phyloP scores from a whole-genome alignment of 2,888 invertebrate species.

The Belgica antarctica region DNA sequence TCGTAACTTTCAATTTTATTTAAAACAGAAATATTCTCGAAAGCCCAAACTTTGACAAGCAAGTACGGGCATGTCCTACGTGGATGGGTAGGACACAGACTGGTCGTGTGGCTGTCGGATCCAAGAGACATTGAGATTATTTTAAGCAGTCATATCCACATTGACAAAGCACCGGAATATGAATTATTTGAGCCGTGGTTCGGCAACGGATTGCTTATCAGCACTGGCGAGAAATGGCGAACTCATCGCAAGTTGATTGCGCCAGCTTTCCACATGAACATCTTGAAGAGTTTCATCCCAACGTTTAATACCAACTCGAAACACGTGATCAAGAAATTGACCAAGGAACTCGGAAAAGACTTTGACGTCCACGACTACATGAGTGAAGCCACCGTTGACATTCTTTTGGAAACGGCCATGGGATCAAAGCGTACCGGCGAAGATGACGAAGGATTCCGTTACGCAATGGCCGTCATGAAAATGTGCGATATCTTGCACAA shows the following conservation, averaged over 20 bases:
- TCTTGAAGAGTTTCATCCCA: slow-evolving; percentile 74
- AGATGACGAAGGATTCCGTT: slow-evolving; percentile 69
- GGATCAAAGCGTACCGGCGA: slow-evolving; percentile 73
- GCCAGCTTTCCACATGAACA: slow-evolving; percentile 80
- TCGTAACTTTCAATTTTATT: background rate
- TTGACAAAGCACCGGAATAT: slow-evolving; percentile 72
- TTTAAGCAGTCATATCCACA: slow-evolving; percentile 70
- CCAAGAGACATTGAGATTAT: slow-evolving; percentile 72
- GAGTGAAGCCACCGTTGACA: slow-evolving; percentile 77
- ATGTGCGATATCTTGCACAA: slow-evolving; percentile 81
- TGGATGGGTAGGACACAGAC: slow-evolving; percentile 68
- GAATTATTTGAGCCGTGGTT: slow-evolving; percentile 77
- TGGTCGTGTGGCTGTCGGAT: slow-evolving; percentile 66
- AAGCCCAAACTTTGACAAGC: slow-evolving; percentile 56
- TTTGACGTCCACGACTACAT: slow-evolving; percentile 77
- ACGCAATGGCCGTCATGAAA: slow-evolving; percentile 82
- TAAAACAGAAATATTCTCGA: slow-evolving; percentile 58
- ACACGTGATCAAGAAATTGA: slow-evolving; percentile 66
- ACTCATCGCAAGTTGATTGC: slow-evolving; percentile 80
- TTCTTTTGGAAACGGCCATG: slow-evolving; percentile 78
- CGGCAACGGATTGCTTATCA: slow-evolving; percentile 74
- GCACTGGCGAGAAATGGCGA: slow-evolving; percentile 75
- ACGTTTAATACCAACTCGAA: slow-evolving; percentile 74
- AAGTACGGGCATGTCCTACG: slow-evolving; percentile 60
- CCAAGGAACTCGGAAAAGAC: slow-evolving; percentile 64